Evolutionary conservation across 2,113 vertebrate species (phyloP).

Genomic region (Sinocyclocheilus rhinocerous): DNA sequence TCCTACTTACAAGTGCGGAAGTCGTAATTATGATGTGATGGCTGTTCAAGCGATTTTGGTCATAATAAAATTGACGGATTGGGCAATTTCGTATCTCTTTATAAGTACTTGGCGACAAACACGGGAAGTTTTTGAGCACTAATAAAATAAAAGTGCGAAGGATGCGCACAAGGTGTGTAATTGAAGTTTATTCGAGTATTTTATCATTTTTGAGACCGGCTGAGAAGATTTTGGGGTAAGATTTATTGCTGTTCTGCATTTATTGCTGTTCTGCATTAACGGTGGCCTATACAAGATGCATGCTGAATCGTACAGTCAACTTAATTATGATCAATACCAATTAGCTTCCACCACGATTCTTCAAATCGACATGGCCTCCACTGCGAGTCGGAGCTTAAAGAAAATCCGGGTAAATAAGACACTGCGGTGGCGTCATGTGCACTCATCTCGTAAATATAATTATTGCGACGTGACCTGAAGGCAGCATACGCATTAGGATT

Average conservation of each 20-base stretch:
- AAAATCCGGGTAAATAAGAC: not conserved
- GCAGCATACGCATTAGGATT: slow-evolving; percentile 3
- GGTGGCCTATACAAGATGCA: not conserved
- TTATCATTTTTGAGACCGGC: not conserved
- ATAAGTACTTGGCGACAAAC: not conserved
- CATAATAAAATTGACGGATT: not conserved
- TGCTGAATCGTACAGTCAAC: not conserved
- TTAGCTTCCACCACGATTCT: not conserved
- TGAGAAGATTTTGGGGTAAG: not conserved
- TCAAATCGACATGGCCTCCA: slow-evolving; percentile 2
- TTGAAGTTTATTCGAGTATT: slow-evolving; percentile 25
- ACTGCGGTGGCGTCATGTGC: not conserved
- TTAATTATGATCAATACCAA: slow-evolving; percentile 27
- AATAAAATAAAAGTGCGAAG: not conserved
- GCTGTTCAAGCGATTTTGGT: not conserved
- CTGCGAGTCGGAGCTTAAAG: not conserved
- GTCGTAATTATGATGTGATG: slow-evolving; percentile 20
- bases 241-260: slow-evolving; percentile 17
- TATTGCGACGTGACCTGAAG: slow-evolving; percentile 7
- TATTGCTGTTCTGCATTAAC: slow-evolving; percentile 13
- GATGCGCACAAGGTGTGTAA: slow-evolving; percentile 13
- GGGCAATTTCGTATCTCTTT: not conserved
- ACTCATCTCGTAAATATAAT: slow-evolving; percentile 13
- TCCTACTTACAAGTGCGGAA: slow-evolving; percentile 1
- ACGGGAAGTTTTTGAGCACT: not conserved